Percentiles rank a stretch among this genome's conserved stretches.
Conservation (phyloP, 2,113 vertebrate species). For the Upupa epops region DNA sequence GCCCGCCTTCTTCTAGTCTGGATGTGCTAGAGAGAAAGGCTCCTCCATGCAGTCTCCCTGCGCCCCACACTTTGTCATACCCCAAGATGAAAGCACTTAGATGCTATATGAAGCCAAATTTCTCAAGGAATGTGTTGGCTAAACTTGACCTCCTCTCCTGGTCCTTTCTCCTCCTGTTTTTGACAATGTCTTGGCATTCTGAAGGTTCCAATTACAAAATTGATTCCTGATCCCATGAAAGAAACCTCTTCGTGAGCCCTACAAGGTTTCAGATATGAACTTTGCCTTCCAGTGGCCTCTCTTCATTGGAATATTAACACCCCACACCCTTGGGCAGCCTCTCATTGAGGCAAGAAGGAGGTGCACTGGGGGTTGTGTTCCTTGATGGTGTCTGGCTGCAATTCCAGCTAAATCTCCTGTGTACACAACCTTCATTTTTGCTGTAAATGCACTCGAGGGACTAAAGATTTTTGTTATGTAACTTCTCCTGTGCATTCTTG, state of each 20-base stretch:
- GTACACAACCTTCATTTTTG: neutral
- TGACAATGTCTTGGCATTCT: neutral
- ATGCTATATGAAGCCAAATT: neutral
- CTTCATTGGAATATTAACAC: neutral
- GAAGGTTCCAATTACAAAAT: neutral
- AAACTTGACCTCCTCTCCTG: neutral
- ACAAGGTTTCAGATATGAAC: rapidly evolving
- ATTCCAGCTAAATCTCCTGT: neutral
- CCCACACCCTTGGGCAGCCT: rapidly evolving
- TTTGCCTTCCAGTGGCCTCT: neutral
- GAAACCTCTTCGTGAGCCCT: neutral
- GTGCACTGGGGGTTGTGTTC: neutral
- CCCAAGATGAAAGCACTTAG: neutral
- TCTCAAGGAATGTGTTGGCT: neutral
- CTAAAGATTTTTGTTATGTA: neutral
- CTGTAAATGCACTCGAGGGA: neutral
- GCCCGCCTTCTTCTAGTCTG: neutral
- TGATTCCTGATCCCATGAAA: rapidly evolving
- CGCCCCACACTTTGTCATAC: neutral
- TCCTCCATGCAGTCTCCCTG: neutral
- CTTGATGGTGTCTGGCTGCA: neutral
- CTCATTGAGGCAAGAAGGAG: neutral
- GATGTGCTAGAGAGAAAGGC: neutral
- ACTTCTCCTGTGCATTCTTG: neutral
- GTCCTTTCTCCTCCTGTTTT: neutral